These are phyloP conservation scores for Squalus acanthias DNA, from an alignment of 2,797 vertebrate genomes.

Conservation along the genomic window DNA sequence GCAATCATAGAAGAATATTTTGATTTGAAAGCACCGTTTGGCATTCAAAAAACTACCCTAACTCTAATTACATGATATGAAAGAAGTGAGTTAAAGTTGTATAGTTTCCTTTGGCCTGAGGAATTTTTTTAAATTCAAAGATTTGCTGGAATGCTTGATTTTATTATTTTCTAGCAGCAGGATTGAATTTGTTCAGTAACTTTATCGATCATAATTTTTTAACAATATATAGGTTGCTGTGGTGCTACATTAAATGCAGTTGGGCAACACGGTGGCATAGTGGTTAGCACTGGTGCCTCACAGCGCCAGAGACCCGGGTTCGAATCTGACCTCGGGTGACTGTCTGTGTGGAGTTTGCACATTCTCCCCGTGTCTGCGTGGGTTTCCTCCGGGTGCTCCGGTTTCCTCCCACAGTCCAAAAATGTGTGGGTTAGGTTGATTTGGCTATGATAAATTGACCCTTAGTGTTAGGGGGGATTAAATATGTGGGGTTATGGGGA, in stretches of 20 bases:
- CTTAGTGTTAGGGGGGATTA: too few relatives aligned
- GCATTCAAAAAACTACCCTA: neutral
- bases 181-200: neutral
- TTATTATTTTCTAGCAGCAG: neutral
- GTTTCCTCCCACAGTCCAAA: too few relatives aligned
- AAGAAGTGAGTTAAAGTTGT: neutral
- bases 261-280: too few relatives aligned
- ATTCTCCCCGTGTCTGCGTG: too few relatives aligned
- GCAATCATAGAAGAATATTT: neutral
- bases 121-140: neutral
- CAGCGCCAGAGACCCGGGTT: too few relatives aligned
- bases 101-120: neutral
- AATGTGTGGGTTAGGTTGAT: too few relatives aligned
- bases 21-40: neutral
- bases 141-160: neutral
- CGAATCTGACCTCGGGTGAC: too few relatives aligned
- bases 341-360: too few relatives aligned
- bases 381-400: too few relatives aligned
- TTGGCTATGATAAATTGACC: too few relatives aligned
- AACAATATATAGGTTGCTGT: neutral
- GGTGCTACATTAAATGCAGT: neutral
- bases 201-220: neutral
- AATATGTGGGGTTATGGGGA: too few relatives aligned
- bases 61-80: neutral
- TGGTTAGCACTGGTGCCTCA: too few relatives aligned